Base-by-base conservation (phyloP, 2,888 invertebrate genomes). In the Catotricha subobsoleta region DNA sequence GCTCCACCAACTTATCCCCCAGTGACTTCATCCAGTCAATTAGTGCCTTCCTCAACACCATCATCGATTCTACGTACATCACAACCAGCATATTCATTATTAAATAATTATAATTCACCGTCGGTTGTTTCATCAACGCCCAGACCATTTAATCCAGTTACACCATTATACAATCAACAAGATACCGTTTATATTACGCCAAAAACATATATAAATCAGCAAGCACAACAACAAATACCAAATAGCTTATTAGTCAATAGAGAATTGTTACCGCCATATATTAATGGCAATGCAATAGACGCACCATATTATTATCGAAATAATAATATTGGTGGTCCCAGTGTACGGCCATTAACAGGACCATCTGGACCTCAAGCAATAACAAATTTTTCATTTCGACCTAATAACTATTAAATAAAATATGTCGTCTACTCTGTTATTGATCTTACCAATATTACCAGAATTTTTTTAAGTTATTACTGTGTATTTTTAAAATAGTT, bases 181-280 rank as follows among this genome's bases (percentile, higher is more conserved):
- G 16, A 36, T 36, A 25, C 23, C 4, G 16, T 36, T 23, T 25
- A 25, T 10, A 36, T 36, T 16, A 36, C 36, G n/a, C 28, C 28
- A 13, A 27, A 28, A 12, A 18, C 38, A 28, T 16, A 3, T 8
- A 16, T 16, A 8, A 37, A 28, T 38, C 38, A 27, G 18, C 25
- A 25, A 25, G 9, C 25, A 28, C 28, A 28, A 28, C 27, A 28
- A 18, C 25, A 2, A 36, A 15, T 36, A 12, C 36, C 36, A 16
- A 36, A 36, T 25, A 36, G 36, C 16, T 36, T 36, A 20, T 36
- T 27, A 8, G 13, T 39, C 10, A 27, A 39, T 13, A 16, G 16
- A 39, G 28, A 39, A 20, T 15, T 39, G 2, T 18, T 39, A n/a
- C 39, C 39, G 7, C 39, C 39, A 29, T 29, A 29, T 29, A n/a